These are phyloP conservation scores for Calliphora vomitoria DNA, from an alignment of 2,888 invertebrate species.

Conservation along the genomic window DNA sequence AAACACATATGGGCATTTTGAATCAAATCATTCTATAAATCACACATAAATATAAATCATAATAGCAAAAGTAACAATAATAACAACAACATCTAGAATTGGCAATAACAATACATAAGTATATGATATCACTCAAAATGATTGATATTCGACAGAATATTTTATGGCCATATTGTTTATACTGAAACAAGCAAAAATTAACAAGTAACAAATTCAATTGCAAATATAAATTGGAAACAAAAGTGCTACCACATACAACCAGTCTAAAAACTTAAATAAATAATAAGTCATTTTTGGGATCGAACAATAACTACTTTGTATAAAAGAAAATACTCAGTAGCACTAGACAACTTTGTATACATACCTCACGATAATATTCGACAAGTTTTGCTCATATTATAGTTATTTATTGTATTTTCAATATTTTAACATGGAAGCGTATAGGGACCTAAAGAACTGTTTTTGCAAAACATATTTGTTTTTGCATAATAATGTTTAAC, in stretches of 20 bases:
- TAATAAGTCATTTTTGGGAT: too few species aligned
- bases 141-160: conserved; percentile 32
- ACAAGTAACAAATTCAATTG: conserved; percentile 1
- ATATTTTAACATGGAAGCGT: too few species aligned
- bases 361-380: too few species aligned
- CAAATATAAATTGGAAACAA: conserved; percentile 3
- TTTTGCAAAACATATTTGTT: too few species aligned
- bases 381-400: too few species aligned
- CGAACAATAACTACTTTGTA: too few species aligned
- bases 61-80: not conserved
- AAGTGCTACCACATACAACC: not conserved
- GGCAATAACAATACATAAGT: not conserved
- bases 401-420: too few species aligned
- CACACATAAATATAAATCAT: not conserved
- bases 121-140: conserved; percentile 19
- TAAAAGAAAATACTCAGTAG: too few species aligned
- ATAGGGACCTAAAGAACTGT: too few species aligned
- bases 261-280: too few species aligned
- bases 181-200: not conserved
- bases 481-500: too few species aligned
- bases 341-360: too few species aligned
- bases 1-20: conserved; percentile 3
- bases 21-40: conserved; percentile 7
- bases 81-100: not conserved
- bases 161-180: not conserved